Evolutionary conservation across 53 echinoderm and acorn worm genomes (phyloP).

Genomic region (Holothuria scabra): DNA sequence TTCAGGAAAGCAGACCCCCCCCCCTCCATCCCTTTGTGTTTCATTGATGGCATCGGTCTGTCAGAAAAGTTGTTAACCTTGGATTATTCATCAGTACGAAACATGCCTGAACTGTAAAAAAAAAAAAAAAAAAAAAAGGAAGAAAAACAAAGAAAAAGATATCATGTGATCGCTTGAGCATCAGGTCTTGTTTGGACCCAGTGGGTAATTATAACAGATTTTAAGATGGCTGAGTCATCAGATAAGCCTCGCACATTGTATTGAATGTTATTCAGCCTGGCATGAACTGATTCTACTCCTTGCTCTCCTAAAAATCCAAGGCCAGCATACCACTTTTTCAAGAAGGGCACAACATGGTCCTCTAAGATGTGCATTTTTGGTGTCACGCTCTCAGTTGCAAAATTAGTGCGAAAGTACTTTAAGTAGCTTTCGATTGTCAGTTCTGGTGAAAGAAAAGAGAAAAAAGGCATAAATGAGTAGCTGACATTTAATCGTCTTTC

Average conservation of each 20-base stretch:
- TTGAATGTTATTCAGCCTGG: background rate
- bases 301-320: background rate
- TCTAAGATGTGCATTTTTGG: constrained; percentile 9
- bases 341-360: background rate
- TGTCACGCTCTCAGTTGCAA: background rate
- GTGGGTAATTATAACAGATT: background rate
- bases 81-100: no score
- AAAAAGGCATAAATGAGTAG: background rate
- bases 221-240: background rate
- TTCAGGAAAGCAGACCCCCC: no score
- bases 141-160: no score
- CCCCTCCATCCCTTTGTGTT: no score
- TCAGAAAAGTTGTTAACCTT: no score
- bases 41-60: no score
- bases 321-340: constrained; percentile 9
- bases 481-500: background rate
- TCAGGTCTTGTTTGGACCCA: no score
- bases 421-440: background rate
- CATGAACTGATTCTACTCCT: constrained; percentile 3
- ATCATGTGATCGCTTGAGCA: no score
- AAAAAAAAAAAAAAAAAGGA: no score
- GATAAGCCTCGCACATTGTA: background rate
- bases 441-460: background rate
- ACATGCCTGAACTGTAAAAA: no score
- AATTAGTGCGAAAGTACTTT: background rate